Conservation (phyloP, 2,888 invertebrate genomes). For the Agrotis ipsilon region DNA sequence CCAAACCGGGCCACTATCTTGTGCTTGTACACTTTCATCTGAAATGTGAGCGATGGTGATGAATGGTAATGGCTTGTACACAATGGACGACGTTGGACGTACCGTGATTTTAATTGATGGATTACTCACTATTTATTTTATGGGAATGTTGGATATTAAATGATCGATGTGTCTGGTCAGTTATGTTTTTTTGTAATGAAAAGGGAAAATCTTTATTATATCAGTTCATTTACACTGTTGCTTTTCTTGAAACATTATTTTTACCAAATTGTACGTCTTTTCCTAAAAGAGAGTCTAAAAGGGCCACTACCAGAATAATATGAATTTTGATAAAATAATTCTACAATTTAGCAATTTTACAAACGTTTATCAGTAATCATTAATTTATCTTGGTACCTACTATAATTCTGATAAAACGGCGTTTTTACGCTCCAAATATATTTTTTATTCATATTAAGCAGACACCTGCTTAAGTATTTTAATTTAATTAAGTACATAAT, state of each 20-base stretch:
- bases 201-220: not conserved
- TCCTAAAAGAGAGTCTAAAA: no score
- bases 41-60: conserved; percentile 73
- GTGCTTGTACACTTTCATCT: conserved; percentile 97
- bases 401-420: no score
- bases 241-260: not conserved
- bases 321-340: no score
- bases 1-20: conserved; percentile 98
- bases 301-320: no score
- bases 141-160: conserved; percentile 4
- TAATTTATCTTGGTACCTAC: no score
- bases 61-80: conserved; percentile 36
- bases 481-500: no score
- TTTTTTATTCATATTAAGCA: no score
- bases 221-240: not conserved
- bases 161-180: conserved; percentile 19
- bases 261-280: no score
- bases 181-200: not conserved
- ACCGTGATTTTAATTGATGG: conserved; percentile 51
- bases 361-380: no score
- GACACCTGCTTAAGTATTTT: not conserved
- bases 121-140: conserved; percentile 30
- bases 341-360: no score
- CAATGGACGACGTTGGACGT: conserved; percentile 19
- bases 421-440: no score